These are phyloP conservation scores for Procambarus clarkii DNA, from an alignment of 1,140 invertebrate species.

Conservation along the genomic window DNA sequence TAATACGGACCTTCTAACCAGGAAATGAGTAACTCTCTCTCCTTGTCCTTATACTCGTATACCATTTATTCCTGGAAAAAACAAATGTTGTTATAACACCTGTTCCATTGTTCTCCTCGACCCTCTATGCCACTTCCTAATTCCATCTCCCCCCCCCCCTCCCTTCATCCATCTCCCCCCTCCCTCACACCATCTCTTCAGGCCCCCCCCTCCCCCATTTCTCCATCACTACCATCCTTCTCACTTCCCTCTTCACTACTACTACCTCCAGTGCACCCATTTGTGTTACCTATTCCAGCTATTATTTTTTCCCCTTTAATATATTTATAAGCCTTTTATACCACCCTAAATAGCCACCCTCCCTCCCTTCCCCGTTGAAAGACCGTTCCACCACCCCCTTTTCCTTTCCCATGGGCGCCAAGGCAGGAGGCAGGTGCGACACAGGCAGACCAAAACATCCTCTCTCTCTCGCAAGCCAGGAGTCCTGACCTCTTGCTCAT, in stretches of 20 bases:
- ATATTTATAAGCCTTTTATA: too few species aligned
- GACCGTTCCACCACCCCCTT: background rate
- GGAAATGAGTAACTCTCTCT: background rate
- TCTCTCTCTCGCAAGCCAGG: too few species aligned
- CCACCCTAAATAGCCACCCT: too few species aligned
- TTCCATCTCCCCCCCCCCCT: background rate
- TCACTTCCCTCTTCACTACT: background rate
- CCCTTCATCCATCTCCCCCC: background rate
- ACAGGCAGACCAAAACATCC: too few species aligned
- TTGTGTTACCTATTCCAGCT: too few species aligned
- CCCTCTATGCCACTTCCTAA: too few species aligned
- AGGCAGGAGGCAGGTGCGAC: too few species aligned
- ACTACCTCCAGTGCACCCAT: too few species aligned
- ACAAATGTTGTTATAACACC: background rate
- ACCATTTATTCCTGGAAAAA: background rate
- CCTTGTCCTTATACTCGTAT: background rate
- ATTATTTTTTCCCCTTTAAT: too few species aligned
- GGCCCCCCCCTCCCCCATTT: background rate
- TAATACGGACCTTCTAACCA: background rate
- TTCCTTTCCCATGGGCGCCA: too few species aligned
- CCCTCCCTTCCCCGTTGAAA: background rate
- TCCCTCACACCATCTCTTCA: background rate
- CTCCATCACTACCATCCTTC: background rate
- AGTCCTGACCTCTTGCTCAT: too few species aligned
- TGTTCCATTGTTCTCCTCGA: background rate